Percentiles rank a stretch among this genome's conserved stretches.
phyloP scores from a whole-genome alignment of 2,113 vertebrate species.

The Prolemur simus region DNA sequence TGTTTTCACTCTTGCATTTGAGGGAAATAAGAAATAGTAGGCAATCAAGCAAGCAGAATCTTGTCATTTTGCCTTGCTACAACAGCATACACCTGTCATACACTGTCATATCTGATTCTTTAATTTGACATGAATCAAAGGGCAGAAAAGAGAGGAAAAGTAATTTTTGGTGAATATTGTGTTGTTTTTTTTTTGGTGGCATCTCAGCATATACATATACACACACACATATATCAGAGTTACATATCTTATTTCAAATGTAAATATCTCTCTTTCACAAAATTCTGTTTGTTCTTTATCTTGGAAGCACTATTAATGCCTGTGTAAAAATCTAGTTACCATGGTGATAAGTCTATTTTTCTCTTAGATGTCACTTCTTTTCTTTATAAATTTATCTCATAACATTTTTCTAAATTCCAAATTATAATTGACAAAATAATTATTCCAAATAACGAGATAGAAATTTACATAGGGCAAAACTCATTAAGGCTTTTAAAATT shows the following conservation, averaged over 20 bases:
- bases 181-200: background rate
- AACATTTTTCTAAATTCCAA: slow-evolving; percentile 5
- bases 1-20: background rate
- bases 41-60: background rate
- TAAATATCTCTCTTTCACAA: background rate
- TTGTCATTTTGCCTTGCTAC: background rate
- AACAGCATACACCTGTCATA: background rate
- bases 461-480: background rate
- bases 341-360: slow-evolving; percentile 23
- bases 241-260: background rate
- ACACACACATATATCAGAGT: background rate
- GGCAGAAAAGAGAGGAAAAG: background rate
- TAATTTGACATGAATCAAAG: background rate
- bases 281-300: background rate
- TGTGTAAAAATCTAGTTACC: slow-evolving; percentile 47
- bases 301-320: background rate
- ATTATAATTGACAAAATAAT: slow-evolving; percentile 4
- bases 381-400: slow-evolving; percentile 37
- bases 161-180: background rate
- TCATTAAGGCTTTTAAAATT: background rate
- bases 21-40: background rate
- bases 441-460: background rate
- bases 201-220: background rate
- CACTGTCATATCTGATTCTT: background rate
- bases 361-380: background rate